Evolutionary conservation across 2,797 vertebrate species (phyloP).

Genomic region (Xenops minutus): DNA sequence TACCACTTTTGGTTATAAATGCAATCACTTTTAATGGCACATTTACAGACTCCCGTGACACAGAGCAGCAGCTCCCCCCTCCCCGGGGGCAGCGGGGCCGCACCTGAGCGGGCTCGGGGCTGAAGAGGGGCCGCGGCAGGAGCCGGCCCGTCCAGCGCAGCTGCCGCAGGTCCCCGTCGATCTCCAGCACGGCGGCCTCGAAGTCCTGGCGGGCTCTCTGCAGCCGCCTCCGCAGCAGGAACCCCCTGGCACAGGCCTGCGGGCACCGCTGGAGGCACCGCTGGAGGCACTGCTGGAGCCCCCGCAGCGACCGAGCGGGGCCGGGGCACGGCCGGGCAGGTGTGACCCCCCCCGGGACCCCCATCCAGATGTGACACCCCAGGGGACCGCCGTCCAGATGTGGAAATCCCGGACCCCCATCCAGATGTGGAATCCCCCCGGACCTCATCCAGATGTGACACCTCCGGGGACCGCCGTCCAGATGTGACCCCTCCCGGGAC

Average conservation of each 20-base stretch:
- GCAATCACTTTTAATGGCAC: too few relatives aligned
- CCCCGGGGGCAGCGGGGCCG: too few relatives aligned
- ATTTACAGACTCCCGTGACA: too few relatives aligned
- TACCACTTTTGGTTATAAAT: too few relatives aligned
- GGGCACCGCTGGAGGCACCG: not conserved
- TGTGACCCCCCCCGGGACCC: not conserved
- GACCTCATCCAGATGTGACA: too few relatives aligned
- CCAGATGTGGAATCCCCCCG: too few relatives aligned
- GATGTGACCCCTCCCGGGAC: too few relatives aligned
- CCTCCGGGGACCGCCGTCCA: not conserved
- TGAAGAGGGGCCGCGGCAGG: slow-evolving; percentile 79
- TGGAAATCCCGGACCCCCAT: not conserved
- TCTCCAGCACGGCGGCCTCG: slow-evolving; percentile 82
- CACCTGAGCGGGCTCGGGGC: slow-evolving; percentile 14
- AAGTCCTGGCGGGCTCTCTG: slow-evolving; percentile 76
- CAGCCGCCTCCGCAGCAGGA: slow-evolving; percentile 78
- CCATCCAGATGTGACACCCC: too few relatives aligned
- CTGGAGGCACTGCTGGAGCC: not conserved
- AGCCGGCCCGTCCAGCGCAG: slow-evolving; percentile 78
- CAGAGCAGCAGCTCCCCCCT: too few relatives aligned
- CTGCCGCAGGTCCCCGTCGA: slow-evolving; percentile 79
- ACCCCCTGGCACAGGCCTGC: slow-evolving; percentile 83
- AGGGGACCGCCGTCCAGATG: not conserved
- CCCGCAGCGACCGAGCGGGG: too few relatives aligned
- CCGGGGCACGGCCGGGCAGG: too few relatives aligned